Evolutionary conservation across 2,113 vertebrate genomes (phyloP).

Genomic region (Globicephala melas): DNA sequence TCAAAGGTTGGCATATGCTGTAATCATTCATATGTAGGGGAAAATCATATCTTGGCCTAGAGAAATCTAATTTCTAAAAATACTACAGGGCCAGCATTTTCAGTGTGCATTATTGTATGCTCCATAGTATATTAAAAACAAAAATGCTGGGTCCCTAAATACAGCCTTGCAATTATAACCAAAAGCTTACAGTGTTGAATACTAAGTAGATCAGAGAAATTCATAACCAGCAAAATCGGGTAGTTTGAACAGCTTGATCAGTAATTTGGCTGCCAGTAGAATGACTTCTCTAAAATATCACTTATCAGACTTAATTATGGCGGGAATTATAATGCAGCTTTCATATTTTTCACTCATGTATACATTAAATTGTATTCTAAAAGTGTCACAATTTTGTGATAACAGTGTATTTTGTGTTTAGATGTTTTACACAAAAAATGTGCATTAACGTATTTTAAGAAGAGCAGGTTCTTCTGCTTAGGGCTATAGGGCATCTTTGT

Average conservation of each 20-base stretch:
- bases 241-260: slow-evolving; percentile 45
- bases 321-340: not conserved
- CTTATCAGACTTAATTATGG: slow-evolving; percentile 43
- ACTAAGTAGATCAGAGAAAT: not conserved
- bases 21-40: not conserved
- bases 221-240: not conserved
- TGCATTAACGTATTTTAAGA: not conserved
- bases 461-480: not conserved
- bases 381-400: slow-evolving; percentile 20
- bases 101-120: not conserved
- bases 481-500: not conserved
- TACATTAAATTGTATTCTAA: not conserved
- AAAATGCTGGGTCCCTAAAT: not conserved
- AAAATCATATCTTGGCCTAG: not conserved
- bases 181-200: not conserved
- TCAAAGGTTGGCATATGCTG: accelerated
- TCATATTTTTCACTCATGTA: slow-evolving; percentile 41
- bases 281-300: slow-evolving; percentile 48
- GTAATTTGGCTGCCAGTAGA: slow-evolving; percentile 60
- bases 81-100: not conserved
- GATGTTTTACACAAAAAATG: not conserved
- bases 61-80: not conserved
- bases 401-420: slow-evolving; percentile 9
- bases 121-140: not conserved
- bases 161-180: not conserved